Conservation (phyloP, 2,797 vertebrate species). For the Lagodon rhomboides region DNA sequence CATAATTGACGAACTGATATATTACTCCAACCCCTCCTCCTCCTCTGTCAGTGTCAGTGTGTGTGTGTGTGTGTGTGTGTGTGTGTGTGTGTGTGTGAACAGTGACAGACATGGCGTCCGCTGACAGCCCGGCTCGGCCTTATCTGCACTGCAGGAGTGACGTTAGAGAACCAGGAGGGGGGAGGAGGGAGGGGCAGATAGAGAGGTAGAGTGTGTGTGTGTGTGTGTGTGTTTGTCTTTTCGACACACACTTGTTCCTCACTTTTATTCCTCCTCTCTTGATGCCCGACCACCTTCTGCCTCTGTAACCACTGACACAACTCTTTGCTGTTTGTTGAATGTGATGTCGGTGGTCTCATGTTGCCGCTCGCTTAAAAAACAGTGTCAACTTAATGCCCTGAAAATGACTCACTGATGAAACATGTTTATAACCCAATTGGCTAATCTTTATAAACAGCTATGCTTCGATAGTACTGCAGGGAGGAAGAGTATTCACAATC, state of each 20-base stretch:
- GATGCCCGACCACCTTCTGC: constrained; percentile 12
- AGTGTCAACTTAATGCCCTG: background rate
- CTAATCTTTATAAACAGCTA: too few relatives aligned
- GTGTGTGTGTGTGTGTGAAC: constrained; percentile 35
- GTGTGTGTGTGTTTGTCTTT: constrained; percentile 31
- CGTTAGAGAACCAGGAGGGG: constrained; percentile 49
- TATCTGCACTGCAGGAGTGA: constrained; percentile 75
- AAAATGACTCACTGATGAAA: background rate
- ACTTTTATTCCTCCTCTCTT: constrained; percentile 45
- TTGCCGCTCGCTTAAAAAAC: background rate
- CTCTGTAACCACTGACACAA: background rate
- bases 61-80: constrained; percentile 25
- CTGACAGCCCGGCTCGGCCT: constrained; percentile 61
- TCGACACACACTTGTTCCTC: constrained; percentile 57
- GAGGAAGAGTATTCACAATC: too few relatives aligned
- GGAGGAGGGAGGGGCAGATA: constrained; percentile 10
- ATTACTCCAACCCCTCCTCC: constrained; percentile 23
- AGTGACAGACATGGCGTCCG: constrained; percentile 61
- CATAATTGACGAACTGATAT: constrained; percentile 53
- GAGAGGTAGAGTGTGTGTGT: constrained; percentile 32
- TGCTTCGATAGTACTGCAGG: too few relatives aligned
- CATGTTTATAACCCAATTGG: too few relatives aligned
- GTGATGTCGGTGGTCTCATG: background rate
- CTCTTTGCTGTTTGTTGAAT: background rate
- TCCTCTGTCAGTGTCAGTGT: constrained; percentile 24